Percentiles rank a stretch among this genome's conserved stretches.
Evolutionary conservation across 2,797 vertebrate species (phyloP).

Genomic region (Erethizon dorsatum): DNA sequence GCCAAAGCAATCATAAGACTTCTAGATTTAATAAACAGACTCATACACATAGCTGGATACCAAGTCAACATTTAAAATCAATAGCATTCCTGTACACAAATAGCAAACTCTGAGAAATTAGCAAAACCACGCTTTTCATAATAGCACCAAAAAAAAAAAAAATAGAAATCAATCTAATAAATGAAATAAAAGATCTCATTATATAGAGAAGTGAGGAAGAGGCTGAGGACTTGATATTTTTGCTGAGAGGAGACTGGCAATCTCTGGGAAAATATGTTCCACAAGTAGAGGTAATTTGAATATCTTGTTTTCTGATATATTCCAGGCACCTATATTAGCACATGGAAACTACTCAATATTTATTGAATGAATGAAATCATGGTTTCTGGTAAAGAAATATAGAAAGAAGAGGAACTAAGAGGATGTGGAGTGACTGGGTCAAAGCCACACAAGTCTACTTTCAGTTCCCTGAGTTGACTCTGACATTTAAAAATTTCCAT

Average conservation of each 20-base stretch:
- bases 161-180: not conserved
- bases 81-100: not conserved
- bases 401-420: not conserved
- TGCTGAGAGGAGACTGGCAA: not conserved
- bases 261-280: not conserved
- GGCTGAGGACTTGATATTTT: not conserved
- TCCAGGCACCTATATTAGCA: not conserved
- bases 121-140: not conserved
- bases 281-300: not conserved
- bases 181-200: not conserved
- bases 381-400: slow-evolving; percentile 2
- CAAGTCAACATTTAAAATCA: not conserved
- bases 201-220: not conserved
- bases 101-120: not conserved
- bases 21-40: not conserved
- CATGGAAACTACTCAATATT: not conserved
- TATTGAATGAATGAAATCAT: not conserved
- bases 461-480: not conserved
- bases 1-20: not conserved
- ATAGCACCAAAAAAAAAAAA: not conserved
- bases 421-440: not conserved
- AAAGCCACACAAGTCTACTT: not conserved
- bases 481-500: not conserved
- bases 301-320: not conserved
- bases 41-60: not conserved